phyloP scores from a whole-genome alignment of 2,797 vertebrate genomes.

The Acanthiza pusilla region DNA sequence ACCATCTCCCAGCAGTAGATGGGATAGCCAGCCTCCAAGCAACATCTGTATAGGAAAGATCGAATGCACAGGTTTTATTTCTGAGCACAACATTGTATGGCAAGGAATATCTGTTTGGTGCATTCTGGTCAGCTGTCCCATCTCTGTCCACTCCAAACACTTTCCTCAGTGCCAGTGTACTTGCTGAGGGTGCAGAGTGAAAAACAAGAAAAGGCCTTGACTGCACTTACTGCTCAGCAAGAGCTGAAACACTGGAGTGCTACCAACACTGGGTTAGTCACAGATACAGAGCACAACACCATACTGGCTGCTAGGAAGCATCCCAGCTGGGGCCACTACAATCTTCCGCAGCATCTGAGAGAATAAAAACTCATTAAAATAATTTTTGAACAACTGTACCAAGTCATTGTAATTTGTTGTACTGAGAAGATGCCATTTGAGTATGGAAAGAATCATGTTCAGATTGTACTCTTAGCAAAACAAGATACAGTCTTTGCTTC shows the following conservation, averaged over 20 bases:
- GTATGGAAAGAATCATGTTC: background rate
- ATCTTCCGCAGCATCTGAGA: background rate
- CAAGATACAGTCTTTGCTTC: background rate
- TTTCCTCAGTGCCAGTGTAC: background rate
- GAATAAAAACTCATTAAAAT: background rate
- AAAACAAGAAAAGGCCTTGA: background rate
- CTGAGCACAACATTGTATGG: background rate
- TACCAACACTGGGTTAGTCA: background rate
- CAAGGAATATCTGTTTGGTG: background rate
- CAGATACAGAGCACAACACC: background rate
- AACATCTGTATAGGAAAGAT: background rate
- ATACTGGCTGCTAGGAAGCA: background rate
- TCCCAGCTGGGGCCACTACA: background rate
- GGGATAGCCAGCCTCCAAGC: fast-evolving
- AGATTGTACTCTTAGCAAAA: background rate
- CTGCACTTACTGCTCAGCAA: background rate
- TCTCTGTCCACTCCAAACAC: background rate
- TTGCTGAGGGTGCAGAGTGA: background rate
- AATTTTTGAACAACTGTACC: background rate
- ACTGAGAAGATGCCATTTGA: background rate
- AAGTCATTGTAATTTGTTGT: background rate
- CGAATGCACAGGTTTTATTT: background rate
- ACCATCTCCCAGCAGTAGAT: background rate
- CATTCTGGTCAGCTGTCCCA: background rate
- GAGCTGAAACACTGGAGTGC: background rate